A percentile compares a stretch with the other conserved stretches of the same genome.
phyloP scores from a whole-genome alignment of 2,797 vertebrate genomes.

The Spheniscus humboldti region DNA sequence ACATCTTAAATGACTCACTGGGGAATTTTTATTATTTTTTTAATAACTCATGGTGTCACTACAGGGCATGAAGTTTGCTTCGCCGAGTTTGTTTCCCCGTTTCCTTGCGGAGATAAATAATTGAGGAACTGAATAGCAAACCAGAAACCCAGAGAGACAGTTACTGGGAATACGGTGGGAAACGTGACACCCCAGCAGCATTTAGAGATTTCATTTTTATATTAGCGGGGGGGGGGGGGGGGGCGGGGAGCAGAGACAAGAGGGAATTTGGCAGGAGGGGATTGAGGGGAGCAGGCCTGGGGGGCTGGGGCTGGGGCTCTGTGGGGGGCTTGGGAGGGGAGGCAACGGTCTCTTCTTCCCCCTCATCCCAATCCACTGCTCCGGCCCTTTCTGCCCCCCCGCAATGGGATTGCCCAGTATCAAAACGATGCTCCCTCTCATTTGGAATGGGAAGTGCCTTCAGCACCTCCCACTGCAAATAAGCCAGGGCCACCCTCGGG shows the following conservation, averaged over 20 bases:
- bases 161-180: not conserved
- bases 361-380: not conserved
- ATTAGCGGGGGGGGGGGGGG: not conserved
- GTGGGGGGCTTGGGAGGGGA: not conserved
- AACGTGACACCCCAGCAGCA: not conserved
- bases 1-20: slow-evolving; percentile 19
- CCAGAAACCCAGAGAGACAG: not conserved
- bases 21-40: not conserved
- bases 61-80: slow-evolving; percentile 34
- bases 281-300: no score
- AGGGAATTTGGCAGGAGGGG: not conserved
- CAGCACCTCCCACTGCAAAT: not conserved
- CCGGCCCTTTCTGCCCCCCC: not conserved
- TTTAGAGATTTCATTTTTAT: not conserved
- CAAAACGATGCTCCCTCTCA: not conserved
- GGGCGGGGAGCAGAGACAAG: not conserved
- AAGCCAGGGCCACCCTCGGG: not conserved
- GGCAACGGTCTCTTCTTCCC: not conserved
- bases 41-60: not conserved
- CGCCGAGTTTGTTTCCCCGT: not conserved
- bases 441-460: not conserved
- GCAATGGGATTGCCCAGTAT: not conserved
- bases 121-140: slow-evolving; percentile 18
- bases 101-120: slow-evolving; percentile 18
- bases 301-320: no score